phyloP scores from a whole-genome alignment of 1,140 invertebrate species.

The Drosophila orosa region DNA sequence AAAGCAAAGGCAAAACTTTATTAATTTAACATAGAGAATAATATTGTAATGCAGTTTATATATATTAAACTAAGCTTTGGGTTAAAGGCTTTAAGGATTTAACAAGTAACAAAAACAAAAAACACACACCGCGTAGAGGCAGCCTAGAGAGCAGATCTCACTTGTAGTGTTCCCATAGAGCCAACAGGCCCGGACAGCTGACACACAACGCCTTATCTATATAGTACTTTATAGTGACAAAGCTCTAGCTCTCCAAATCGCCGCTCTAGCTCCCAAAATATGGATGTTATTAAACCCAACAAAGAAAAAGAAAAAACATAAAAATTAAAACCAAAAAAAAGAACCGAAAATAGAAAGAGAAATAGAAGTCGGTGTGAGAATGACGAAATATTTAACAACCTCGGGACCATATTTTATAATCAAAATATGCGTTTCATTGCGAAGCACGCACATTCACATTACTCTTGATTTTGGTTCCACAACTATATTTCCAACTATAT shows the following conservation, averaged over 20 bases:
- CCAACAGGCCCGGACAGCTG: constrained; percentile 30
- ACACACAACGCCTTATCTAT: constrained; percentile 54
- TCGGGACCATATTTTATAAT: constrained; percentile 84
- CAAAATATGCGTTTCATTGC: constrained; percentile 84
- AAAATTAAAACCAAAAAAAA: background rate
- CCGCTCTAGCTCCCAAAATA: constrained; percentile 50
- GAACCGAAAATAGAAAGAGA: constrained; percentile 3
- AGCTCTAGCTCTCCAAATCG: constrained; percentile 41
- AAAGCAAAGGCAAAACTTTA: constrained; percentile 41
- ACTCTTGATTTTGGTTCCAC: constrained; percentile 42
- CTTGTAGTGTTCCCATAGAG: constrained; percentile 46
- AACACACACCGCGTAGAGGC: constrained; percentile 29
- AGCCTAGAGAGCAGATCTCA: constrained; percentile 51
- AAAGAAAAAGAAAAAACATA: background rate
- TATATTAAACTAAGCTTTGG: constrained; percentile 63
- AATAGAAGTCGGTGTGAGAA: constrained; percentile 4
- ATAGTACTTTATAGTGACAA: constrained; percentile 38
- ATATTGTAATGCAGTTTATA: constrained; percentile 69
- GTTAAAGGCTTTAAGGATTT: constrained; percentile 55
- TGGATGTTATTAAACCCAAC: constrained; percentile 39
- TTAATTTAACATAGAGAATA: constrained; percentile 55
- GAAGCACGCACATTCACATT: constrained; percentile 62
- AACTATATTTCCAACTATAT: constrained; percentile 47
- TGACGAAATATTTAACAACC: constrained; percentile 71
- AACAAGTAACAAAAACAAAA: constrained; percentile 19